Evolutionary conservation across 2,113 vertebrate genomes (phyloP), one percentile per base, ranked within the genome.

Genomic region (Nerophis ophidion): DNA sequence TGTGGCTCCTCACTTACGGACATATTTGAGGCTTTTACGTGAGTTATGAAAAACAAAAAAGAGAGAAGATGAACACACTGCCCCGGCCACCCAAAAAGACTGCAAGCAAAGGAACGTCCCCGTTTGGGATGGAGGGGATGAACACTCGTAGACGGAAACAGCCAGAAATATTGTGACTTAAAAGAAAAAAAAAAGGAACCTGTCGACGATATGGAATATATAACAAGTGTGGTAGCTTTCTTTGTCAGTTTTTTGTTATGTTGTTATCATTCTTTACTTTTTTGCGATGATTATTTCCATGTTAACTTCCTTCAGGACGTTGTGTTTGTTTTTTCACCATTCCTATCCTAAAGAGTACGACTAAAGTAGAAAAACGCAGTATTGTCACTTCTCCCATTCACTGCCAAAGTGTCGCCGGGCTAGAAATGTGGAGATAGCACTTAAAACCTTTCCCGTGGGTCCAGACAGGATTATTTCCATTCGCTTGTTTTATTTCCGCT

Each of bases 311-410:
- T 83, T 26, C 26, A 26, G 2, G 26, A 26, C 26, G 65, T 81
- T 79, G 71, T 82, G 72, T 67, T 70, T 76, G 70, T 72, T 77
- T 83, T 80, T 75, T 83, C 81, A 87, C 80, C 88, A 87, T 89
- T 91, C 85, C 84, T 84, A 88, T 91, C 85, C 84, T 84, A 76
- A 83, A 63, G 75, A 80, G 81, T 82, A 79, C 89, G 81, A 78
- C 64, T 72, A 76, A 76, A 47, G 49, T 47, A 44, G 55, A 77
- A 66, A 75, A 74, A 60, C 58, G 71, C 80, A 88, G 86, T 85
- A 81, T 87, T 87, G 86, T 48, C 68, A 50, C 74, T 57, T 53
- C 36, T 65, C 53, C 80, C 46, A 60, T 69, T 81, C 60, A 77
- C 64, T 73, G 83, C 78, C 66, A 69, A 40, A 71, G 68, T 74